Conservation (phyloP, 2,113 vertebrate species). For the Dromiciops gliroides region DNA sequence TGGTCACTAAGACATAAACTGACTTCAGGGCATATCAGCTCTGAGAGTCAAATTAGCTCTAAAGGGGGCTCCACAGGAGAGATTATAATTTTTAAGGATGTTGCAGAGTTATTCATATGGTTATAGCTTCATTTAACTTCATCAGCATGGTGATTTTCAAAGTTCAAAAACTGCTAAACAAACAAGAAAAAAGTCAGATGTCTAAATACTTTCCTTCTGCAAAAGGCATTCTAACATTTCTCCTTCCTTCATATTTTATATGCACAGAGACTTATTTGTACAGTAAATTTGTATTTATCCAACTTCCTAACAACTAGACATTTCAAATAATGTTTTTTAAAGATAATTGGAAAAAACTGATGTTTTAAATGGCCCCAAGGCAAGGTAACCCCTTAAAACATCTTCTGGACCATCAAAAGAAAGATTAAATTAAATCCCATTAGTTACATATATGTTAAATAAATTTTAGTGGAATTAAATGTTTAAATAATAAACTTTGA, state of each 20-base stretch:
- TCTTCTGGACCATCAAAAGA: background rate
- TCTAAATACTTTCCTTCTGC: slow-evolving; percentile 33
- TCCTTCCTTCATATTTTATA: slow-evolving; percentile 45
- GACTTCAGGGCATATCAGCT: background rate
- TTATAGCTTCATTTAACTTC: slow-evolving; percentile 34
- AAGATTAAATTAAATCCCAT: background rate
- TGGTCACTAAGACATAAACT: background rate
- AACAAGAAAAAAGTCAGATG: slow-evolving; percentile 51
- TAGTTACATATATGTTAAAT: background rate
- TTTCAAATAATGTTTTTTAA: slow-evolving; percentile 57
- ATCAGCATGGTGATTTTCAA: slow-evolving; percentile 46
- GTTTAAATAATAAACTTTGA: background rate
- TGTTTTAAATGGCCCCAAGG: background rate
- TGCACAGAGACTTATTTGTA: slow-evolving; percentile 31
- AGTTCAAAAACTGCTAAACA: slow-evolving; percentile 49
- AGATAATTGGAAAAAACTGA: background rate
- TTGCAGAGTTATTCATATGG: background rate
- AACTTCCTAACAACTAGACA: background rate
- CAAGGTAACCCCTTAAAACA: background rate
- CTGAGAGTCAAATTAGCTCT: background rate
- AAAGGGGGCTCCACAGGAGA: background rate
- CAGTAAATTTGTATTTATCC: background rate
- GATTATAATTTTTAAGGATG: background rate
- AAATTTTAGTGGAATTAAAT: background rate
- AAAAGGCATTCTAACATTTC: slow-evolving; percentile 39